phyloP scores from a whole-genome alignment of 2,797 vertebrate genomes.

The Sebastes steindachneri region DNA sequence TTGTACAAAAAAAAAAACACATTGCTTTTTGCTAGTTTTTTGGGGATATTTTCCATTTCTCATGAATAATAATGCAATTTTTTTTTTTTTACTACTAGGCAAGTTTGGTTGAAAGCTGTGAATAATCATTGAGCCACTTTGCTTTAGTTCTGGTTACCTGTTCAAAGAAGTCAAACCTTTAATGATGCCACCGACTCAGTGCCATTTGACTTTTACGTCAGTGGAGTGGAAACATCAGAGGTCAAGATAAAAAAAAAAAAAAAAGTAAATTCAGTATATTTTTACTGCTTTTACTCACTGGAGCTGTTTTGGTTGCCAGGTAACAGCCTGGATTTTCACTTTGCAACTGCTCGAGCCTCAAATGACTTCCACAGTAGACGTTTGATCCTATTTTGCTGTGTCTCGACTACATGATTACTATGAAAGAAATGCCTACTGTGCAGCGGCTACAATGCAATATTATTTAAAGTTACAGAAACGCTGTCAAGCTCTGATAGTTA shows the following conservation, averaged over 20 bases:
- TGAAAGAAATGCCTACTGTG: constrained; percentile 31
- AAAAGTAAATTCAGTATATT: background rate
- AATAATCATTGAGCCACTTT: constrained; percentile 75
- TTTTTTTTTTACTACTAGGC: constrained; percentile 46
- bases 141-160: constrained; percentile 53
- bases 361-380: constrained; percentile 39
- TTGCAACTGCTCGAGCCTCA: constrained; percentile 29
- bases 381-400: constrained; percentile 36
- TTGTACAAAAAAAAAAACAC: constrained; percentile 21
- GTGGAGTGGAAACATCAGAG: constrained; percentile 26
- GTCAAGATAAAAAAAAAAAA: background rate
- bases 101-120: constrained; percentile 81
- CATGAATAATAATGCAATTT: constrained; percentile 53
- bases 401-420: constrained; percentile 5
- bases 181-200: constrained; percentile 51
- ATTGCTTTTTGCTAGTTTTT: constrained; percentile 21
- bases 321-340: constrained; percentile 39
- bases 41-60: constrained; percentile 36
- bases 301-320: constrained; percentile 45
- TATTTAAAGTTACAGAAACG: constrained; percentile 39
- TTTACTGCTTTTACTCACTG: constrained; percentile 42
- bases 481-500: constrained; percentile 6
- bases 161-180: constrained; percentile 39
- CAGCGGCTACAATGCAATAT: constrained; percentile 69
- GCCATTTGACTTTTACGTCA: constrained; percentile 58